Evolutionary conservation across 2,113 vertebrate genomes (phyloP).

Genomic region (Cranoglanis bouderius): DNA sequence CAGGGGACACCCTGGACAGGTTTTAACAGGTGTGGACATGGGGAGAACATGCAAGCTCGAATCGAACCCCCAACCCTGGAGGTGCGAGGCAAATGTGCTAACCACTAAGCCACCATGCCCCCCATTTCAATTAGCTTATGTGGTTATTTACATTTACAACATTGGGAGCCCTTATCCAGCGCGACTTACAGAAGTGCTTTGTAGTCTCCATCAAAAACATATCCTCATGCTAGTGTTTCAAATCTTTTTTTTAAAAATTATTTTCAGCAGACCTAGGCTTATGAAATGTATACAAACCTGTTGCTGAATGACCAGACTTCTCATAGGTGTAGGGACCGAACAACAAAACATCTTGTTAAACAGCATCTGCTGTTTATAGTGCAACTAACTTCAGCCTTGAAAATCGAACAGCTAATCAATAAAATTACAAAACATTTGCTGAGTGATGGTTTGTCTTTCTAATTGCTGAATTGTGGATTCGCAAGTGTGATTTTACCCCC

Average conservation of each 20-base stretch:
- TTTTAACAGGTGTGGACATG: too few relatives aligned
- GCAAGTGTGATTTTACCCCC: not conserved
- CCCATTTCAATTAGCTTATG: not conserved
- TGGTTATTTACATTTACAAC: not conserved
- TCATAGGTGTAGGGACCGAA: not conserved
- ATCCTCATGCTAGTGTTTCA: not conserved
- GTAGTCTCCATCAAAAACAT: not conserved
- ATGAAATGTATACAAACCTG: not conserved
- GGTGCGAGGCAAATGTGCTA: too few relatives aligned
- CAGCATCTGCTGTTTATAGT: not conserved
- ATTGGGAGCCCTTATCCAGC: not conserved
- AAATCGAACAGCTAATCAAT: not conserved
- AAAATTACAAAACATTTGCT: not conserved
- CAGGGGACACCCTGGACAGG: too few relatives aligned
- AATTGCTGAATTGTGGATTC: not conserved
- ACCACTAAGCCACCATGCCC: too few relatives aligned
- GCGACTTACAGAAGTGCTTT: not conserved
- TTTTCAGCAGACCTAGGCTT: not conserved
- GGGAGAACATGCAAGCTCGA: too few relatives aligned
- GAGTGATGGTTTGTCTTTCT: not conserved
- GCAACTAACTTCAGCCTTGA: not conserved
- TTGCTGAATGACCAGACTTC: not conserved
- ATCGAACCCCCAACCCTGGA: too few relatives aligned
- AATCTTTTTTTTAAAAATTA: not conserved
- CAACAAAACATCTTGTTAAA: not conserved